phyloP scores from a whole-genome alignment of 2,888 invertebrate genomes.

The Sussaba pulchella region DNA sequence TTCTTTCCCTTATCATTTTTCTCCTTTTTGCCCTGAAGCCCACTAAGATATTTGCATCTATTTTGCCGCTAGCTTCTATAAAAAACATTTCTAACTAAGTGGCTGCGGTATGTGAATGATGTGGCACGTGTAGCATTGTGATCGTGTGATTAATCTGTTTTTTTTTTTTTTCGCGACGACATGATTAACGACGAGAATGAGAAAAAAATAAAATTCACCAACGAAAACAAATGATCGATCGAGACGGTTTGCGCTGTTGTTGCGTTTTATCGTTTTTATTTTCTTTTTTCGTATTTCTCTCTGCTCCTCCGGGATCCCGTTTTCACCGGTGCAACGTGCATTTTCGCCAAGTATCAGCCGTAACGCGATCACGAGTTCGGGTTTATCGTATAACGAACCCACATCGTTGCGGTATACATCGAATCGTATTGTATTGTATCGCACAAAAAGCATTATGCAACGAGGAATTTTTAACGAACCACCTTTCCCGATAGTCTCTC shows the following conservation, averaged over 20 bases:
- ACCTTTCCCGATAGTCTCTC: neutral
- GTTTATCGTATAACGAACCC: conserved; percentile 6
- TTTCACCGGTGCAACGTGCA: too few relatives aligned
- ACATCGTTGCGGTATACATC: conserved; percentile 1
- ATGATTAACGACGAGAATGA: neutral
- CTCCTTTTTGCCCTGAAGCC: conserved; percentile 37
- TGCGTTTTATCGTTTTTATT: neutral
- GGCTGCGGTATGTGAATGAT: conserved; percentile 54
- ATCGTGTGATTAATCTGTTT: neutral
- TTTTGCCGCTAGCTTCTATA: conserved; percentile 54
- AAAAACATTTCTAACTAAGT: conserved; percentile 45
- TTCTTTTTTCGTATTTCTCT: neutral
- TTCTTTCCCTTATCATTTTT: conserved; percentile 3
- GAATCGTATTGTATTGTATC: neutral
- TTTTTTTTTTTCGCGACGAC: conserved; percentile 6
- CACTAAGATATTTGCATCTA: conserved; percentile 48
- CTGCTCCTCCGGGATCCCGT: neutral
- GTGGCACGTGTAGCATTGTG: conserved; percentile 50
- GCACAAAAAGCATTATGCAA: neutral
- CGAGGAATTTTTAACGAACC: conserved; percentile 16
- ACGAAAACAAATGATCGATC: conserved; percentile 32
- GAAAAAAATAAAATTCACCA: conserved; percentile 13
- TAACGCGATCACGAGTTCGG: neutral
- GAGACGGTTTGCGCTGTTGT: conserved; percentile 18
- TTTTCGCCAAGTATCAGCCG: neutral